Evolutionary conservation across 2,888 invertebrate genomes (phyloP), one percentile per base, ranked within the genome.

Genomic region (Peribatodes rhomboidaria): DNA sequence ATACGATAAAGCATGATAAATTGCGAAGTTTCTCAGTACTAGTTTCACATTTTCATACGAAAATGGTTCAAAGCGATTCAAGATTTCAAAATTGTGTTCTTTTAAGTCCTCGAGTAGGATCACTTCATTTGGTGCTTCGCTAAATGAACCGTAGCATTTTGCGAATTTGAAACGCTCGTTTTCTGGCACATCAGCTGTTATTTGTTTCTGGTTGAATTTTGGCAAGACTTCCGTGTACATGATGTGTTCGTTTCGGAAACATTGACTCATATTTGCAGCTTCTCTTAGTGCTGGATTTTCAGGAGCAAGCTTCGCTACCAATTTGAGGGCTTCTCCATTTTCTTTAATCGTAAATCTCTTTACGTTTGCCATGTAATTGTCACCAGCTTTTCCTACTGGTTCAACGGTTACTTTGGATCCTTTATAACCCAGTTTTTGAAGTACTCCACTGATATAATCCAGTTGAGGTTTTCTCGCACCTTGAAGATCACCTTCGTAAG

Each of bases 281-380:
- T 46, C 4, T 27, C 84, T 72, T 9, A 74, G 0, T 13, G 47
- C 20, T 66, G 79, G 78, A 0, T 46, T 2, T 0, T 66, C 22
- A 0, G 84, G 78, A 7, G 87, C 85, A n/a, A 86, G 69, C 72
- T 88, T 88, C 0, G 79, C 85, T 7, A 88, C 73, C 70, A 88
- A 81, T 47, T 75, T 79, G 52, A 82, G 76, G 4, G 65, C 62
- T 14, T 69, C 18, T 2, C 74, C 78, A 62, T 77, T 69, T 7
- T 75, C 65, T 16, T 65, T 50, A 6, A 74, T 70, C 0, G 55
- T 68, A 2, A 77, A 61, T 63, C 77, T 73, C 42, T 73, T 73
- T 0, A 76, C 73, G 18, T 58, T 71, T 9, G 77, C 71, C 6
- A 69, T 58, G 20, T 76, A 78, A 63, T 79, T 79, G 22, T 80